These are phyloP conservation scores for Eupithecia inturbata DNA, from an alignment of 2,888 invertebrate genomes.

Conservation along the genomic window DNA sequence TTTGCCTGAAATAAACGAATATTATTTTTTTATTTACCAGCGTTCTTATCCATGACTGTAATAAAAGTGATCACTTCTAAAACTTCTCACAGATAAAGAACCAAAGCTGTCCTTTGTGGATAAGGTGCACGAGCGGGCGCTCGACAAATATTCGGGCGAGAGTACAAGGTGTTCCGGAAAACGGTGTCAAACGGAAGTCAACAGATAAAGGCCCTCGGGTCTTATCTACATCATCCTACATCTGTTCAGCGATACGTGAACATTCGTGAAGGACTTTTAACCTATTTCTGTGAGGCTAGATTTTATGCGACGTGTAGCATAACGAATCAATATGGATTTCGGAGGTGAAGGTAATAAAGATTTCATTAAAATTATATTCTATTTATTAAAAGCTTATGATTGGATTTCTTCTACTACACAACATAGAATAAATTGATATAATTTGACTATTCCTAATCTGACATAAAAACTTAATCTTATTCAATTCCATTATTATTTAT, in stretches of 20 bases:
- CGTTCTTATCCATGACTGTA: background rate
- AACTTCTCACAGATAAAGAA: background rate
- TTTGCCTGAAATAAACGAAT: too few species aligned
- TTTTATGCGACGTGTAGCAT: background rate
- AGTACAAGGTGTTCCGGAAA: conserved; percentile 14
- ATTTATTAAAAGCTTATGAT: too few species aligned
- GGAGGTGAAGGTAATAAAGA: background rate
- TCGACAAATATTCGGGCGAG: conserved; percentile 9
- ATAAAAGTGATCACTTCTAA: background rate
- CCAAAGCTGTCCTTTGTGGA: background rate
- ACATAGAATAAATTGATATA: too few species aligned
- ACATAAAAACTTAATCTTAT: too few species aligned
- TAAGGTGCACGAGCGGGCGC: conserved; percentile 1
- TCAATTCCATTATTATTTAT: too few species aligned
- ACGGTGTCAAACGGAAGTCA: conserved; percentile 18
- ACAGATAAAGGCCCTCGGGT: conserved; percentile 15
- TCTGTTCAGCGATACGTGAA: conserved; percentile 10
- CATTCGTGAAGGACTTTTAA: conserved; percentile 16
- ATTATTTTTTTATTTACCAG: too few species aligned
- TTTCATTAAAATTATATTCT: too few species aligned
- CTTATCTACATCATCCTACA: conserved; percentile 14
- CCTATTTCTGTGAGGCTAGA: conserved; percentile 14
- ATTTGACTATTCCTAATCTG: too few species aligned
- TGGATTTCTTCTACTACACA: too few species aligned
- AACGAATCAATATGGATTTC: background rate